Evolutionary conservation across 2,797 vertebrate species (phyloP), one percentile per base, ranked within the genome.

Genomic region (Amniataba percoides): DNA sequence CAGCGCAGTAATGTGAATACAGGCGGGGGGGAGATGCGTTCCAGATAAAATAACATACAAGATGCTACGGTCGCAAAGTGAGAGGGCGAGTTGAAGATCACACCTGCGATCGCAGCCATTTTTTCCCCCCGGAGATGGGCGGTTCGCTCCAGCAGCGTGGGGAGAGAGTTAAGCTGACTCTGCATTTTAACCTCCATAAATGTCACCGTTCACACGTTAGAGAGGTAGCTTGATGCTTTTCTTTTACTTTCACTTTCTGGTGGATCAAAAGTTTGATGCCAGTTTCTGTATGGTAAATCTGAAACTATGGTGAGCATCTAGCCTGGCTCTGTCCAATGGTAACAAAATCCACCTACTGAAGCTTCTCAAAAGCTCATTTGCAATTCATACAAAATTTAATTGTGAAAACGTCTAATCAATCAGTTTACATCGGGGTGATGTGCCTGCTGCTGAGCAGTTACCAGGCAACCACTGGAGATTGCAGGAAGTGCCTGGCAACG

Each of bases 151-250:
- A 5, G 61, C 46, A 39, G 73, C 77, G 66, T 45, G 36, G 5
- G 15, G 19, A 56, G 42, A 56, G 42, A 42, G 31, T 25, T 58
- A 31, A 52, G 61, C 60, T 71, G 64, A 80, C 56, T 67, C 40
- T 42, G 57, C 40, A 55, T 65, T 65, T 70, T 12, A 63, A 70
- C 58, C 62, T 62, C 52, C 61, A 49, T 34, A 49, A 78, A 80
- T 60, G 49, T 77, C 69, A 74, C n/a, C n/a, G 63, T 18, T 18
- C 12, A 16, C 40, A 27, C 11, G 31, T 71, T 63, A 11, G 64
- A 77, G n/a, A 36, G 55, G 45, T 10, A 36, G 25, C 48, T 27
- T 67, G 53, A 74, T 18, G 61, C 61, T 64, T 48, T 49, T 31
- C 27, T 31, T 18, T 52, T 1, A n/a, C 1, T 23, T 56, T 56